Conservation (phyloP, 1,140 invertebrate genomes). For the Colletes latitarsis region DNA sequence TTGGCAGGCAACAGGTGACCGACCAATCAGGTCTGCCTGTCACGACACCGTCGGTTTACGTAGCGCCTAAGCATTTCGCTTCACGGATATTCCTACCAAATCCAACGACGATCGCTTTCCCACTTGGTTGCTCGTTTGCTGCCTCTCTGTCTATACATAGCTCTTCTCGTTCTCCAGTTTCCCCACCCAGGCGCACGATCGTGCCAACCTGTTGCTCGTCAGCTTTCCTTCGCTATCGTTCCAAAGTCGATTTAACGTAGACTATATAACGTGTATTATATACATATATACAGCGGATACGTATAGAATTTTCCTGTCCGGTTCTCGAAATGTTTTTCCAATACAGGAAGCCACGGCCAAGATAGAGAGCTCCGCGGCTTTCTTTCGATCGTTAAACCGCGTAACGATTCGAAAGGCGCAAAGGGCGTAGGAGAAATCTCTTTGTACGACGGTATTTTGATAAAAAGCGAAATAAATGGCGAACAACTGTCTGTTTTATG, state of each 20-base stretch:
- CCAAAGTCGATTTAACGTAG: conserved; percentile 21
- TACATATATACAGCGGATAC: background rate
- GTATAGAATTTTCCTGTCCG: background rate
- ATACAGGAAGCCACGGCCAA: background rate
- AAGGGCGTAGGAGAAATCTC: background rate
- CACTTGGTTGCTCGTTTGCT: conserved; percentile 16
- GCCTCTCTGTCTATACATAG: conserved; percentile 6
- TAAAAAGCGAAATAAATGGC: background rate
- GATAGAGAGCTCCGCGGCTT: background rate
- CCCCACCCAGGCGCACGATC: background rate
- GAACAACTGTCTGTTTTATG: background rate
- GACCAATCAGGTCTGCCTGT: conserved; percentile 69
- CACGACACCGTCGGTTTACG: conserved; percentile 57
- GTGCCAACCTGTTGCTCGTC: conserved; percentile 34
- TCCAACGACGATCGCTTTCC: conserved; percentile 28
- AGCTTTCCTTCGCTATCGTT: conserved; percentile 32
- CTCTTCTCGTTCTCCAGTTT: conserved; percentile 7
- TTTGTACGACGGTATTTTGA: background rate
- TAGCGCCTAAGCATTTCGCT: conserved; percentile 35
- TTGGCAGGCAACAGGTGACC: conserved; percentile 75
- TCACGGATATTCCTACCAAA: conserved; percentile 47
- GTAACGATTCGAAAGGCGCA: background rate
- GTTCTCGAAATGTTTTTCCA: background rate
- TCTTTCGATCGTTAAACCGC: background rate
- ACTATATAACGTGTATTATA: background rate